Conservation (phyloP, 35 echinoderm and acorn worm genomes). For the Anneissia japonica region DNA sequence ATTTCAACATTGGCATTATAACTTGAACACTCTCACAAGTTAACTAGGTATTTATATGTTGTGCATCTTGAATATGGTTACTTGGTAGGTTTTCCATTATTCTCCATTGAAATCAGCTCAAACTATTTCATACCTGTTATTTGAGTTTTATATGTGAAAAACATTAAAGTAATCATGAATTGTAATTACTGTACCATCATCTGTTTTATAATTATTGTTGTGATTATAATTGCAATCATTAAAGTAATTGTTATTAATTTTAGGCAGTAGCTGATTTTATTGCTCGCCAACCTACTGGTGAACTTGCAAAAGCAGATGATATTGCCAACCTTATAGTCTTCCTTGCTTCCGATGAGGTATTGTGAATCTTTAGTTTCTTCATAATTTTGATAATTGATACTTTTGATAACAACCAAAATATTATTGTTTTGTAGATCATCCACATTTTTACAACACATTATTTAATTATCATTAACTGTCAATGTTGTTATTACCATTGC, state of each 20-base stretch:
- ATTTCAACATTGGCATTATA: too few relatives aligned
- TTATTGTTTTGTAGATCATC: too few relatives aligned
- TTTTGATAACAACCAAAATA: too few relatives aligned
- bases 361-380: neutral
- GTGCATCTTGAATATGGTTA: too few relatives aligned
- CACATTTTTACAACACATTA: too few relatives aligned
- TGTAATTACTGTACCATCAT: neutral
- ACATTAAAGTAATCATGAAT: neutral
- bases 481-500: too few relatives aligned
- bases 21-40: too few relatives aligned
- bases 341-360: constrained; percentile 87
- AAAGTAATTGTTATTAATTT: neutral
- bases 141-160: neutral
- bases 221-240: neutral
- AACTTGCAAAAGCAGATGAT: constrained; percentile 54
- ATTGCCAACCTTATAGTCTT: constrained; percentile 61
- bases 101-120: neutral
- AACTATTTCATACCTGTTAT: neutral
- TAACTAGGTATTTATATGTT: too few relatives aligned
- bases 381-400: too few relatives aligned
- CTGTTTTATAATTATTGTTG: neutral
- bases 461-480: too few relatives aligned
- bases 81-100: neutral
- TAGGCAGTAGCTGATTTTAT: constrained; percentile 52
- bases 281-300: constrained; percentile 63